Percentiles rank a stretch among this genome's conserved stretches.
Evolutionary conservation across 2,113 vertebrate genomes (phyloP).

Genomic region (Isurus oxyrinchus): DNA sequence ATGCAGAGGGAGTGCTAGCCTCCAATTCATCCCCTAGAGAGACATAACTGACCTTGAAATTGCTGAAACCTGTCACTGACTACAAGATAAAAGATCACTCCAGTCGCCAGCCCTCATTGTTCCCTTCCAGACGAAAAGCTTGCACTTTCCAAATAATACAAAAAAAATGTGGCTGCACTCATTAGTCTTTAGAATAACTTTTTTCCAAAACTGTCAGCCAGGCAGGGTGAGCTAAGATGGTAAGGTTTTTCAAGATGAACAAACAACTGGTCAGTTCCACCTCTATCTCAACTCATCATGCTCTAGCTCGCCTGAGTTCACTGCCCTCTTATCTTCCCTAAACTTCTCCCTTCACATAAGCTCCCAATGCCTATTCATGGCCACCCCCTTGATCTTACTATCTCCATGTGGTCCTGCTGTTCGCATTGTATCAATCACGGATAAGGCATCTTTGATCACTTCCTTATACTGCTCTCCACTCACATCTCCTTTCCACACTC

Average conservation of each 20-base stretch:
- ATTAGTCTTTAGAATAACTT: slow-evolving; percentile 7
- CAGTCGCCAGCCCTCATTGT: background rate
- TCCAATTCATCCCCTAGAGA: background rate
- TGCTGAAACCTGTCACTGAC: background rate
- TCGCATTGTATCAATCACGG: background rate
- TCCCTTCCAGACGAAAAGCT: background rate
- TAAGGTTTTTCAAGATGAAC: background rate
- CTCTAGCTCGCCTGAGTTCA: background rate
- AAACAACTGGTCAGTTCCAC: background rate
- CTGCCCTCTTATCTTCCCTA: background rate
- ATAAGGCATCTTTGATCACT: too few relatives aligned
- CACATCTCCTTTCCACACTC: too few relatives aligned
- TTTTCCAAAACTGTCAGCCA: background rate
- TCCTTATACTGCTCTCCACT: too few relatives aligned
- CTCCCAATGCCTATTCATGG: background rate
- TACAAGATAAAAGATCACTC: background rate
- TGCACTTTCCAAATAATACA: background rate
- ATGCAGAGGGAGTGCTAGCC: background rate
- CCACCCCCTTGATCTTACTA: background rate
- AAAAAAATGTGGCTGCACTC: background rate
- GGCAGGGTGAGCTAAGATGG: background rate
- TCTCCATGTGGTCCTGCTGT: background rate
- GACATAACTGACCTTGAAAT: background rate
- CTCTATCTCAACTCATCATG: background rate
- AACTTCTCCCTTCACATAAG: background rate